Conservation (phyloP, 2,888 invertebrate genomes). For the Hermaeophaga mercurialis region DNA sequence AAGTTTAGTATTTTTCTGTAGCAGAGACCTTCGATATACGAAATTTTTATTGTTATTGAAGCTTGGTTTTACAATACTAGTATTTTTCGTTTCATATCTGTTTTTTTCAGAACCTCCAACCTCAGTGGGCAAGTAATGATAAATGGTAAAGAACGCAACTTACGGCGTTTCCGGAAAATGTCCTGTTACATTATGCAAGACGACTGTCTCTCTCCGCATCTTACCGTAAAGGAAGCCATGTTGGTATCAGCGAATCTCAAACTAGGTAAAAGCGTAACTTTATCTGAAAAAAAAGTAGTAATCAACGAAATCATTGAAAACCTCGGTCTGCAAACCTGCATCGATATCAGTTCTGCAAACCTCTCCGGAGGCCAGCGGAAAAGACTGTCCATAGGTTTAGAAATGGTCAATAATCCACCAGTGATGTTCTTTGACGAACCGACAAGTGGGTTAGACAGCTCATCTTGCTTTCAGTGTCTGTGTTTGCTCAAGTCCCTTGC, state of each 20-base stretch:
- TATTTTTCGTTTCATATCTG: no score
- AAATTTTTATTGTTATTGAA: no score
- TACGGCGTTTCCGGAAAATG: constrained; percentile 87
- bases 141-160: constrained; percentile 85
- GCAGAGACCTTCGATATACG: no score
- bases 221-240: constrained; percentile 92
- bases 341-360: constrained; percentile 77
- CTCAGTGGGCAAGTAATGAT: constrained; percentile 85
- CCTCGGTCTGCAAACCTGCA: constrained; percentile 78
- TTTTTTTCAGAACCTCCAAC: constrained; percentile 71
- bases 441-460: constrained; percentile 90
- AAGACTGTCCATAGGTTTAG: constrained; percentile 59
- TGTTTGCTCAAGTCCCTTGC: constrained; percentile 86
- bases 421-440: constrained; percentile 98
- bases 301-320: constrained; percentile 87
- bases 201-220: constrained; percentile 84
- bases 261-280: constrained; percentile 77
- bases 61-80: no score
- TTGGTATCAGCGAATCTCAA: constrained; percentile 92
- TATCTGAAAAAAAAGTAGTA: constrained; percentile 75
- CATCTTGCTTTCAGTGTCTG: constrained; percentile 86
- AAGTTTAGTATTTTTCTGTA: no score
- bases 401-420: constrained; percentile 94
- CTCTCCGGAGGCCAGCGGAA: constrained; percentile 92
- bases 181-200: constrained; percentile 98